phyloP scores from a whole-genome alignment of 2,888 invertebrate genomes.

The Neocrepidodera transversa region DNA sequence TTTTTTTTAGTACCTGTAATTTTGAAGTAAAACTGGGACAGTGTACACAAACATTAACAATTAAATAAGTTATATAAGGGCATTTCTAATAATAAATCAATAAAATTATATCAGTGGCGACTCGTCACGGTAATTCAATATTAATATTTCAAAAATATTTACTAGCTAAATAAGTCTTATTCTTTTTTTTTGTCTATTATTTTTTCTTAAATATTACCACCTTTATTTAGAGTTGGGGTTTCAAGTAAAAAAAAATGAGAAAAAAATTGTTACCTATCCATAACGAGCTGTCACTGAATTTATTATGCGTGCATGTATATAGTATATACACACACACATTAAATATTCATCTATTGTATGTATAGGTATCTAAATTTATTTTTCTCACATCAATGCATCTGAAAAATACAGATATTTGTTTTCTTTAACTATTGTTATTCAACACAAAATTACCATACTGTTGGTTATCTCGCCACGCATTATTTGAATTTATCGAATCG shows the following conservation, averaged over 20 bases:
- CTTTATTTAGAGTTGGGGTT: too few relatives aligned
- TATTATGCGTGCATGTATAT: slow-evolving; percentile 35
- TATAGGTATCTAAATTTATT: slow-evolving; percentile 47
- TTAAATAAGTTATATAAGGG: slow-evolving; percentile 48
- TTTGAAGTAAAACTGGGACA: slow-evolving; percentile 28
- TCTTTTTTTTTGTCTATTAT: too few relatives aligned
- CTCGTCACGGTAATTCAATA: too few relatives aligned
- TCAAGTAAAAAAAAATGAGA: too few relatives aligned
- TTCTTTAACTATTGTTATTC: slow-evolving; percentile 54
- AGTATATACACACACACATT: slow-evolving; percentile 35
- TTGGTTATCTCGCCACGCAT: slow-evolving; percentile 58
- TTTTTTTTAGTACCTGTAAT: too few relatives aligned
- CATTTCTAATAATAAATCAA: slow-evolving; percentile 46
- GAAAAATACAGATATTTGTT: slow-evolving; percentile 52
- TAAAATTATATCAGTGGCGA: slow-evolving; percentile 35
- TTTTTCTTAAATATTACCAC: too few relatives aligned
- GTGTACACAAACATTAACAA: slow-evolving; percentile 41
- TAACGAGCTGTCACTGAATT: too few relatives aligned
- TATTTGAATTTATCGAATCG: slow-evolving; percentile 60
- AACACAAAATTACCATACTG: slow-evolving; percentile 54
- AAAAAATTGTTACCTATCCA: too few relatives aligned
- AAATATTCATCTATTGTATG: slow-evolving; percentile 35
- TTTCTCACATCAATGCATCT: slow-evolving; percentile 60
- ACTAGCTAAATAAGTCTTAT: too few relatives aligned
- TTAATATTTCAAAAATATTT: too few relatives aligned